Base-by-base conservation (phyloP, 2,113 vertebrate species). In the Cygnus buccinator region DNA sequence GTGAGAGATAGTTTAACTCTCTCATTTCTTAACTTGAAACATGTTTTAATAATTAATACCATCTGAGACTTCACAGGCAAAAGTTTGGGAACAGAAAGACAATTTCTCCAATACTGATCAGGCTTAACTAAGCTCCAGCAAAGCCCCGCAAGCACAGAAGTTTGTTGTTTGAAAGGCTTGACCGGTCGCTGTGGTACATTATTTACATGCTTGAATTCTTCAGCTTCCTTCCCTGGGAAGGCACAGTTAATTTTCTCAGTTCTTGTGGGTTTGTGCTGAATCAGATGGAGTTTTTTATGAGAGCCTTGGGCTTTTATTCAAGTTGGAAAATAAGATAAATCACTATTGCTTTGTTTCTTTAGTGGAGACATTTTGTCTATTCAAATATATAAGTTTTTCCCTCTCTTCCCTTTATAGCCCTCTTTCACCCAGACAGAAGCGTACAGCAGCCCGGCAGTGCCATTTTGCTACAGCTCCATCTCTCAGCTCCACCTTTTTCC, bases 311-410 rank as follows among this genome's bases (percentile, higher is more conserved):
- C 68, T 41, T 93, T 93, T 90, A 89, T 91, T 91, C 26, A 84
- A 79, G 65, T 73, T 92, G 83, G 76, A 91, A 93, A 92, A 84
- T 72, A 89, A 82, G 92, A 94, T 93, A 95, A 95, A 93, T 96
- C 94, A 84, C 62, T 89, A 33, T 70, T 59, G 54, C 88, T 94
- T 94, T 96, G 61, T 96, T 96, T 92, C 73, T 91, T 46, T 26
- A 65, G 58, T 58, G 48, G 83, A 94, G 83, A 93, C 70, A 44
- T 95, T 93, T 86, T 96, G 92, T 95, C 88, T 89, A 19, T 86
- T 96, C 57, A 79, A 62, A 81, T 82, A 72, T 26, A 76, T 78
- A 41, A 0, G 1, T 26, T 78, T 90, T 90, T 61, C 21, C 37
- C 33, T 72, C 68, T 88, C 16, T 61, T 84, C 65, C 75, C 44